Percentiles rank a stretch among this genome's conserved stretches.
phyloP scores from a whole-genome alignment of 2,888 invertebrate genomes.

The Nasonovia ribisnigri region DNA sequence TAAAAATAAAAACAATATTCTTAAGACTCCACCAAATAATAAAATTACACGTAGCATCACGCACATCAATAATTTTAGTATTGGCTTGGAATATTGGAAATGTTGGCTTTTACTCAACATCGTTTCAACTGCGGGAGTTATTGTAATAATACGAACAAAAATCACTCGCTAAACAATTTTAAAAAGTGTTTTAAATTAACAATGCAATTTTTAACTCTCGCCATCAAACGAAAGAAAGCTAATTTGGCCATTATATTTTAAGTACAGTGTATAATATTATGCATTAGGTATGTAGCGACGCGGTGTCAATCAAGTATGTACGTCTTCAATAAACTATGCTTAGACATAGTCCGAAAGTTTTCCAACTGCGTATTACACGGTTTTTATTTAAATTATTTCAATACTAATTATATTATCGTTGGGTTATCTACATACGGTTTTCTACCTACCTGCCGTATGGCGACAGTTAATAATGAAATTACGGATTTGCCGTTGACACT shows the following conservation, averaged over 20 bases:
- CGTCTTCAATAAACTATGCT: neutral
- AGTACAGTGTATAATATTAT: neutral
- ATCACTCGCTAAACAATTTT: neutral
- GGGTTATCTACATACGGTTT: neutral
- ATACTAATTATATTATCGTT: neutral
- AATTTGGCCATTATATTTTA: neutral
- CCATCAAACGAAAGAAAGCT: neutral
- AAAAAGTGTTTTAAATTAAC: neutral
- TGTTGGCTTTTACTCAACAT: neutral
- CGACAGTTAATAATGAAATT: neutral
- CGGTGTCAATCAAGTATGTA: neutral
- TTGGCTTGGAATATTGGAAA: neutral
- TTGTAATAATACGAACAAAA: neutral
- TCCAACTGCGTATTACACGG: neutral
- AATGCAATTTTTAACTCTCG: neutral
- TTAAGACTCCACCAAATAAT: neutral
- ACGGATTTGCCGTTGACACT: neutral
- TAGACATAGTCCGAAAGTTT: neutral
- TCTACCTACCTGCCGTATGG: neutral
- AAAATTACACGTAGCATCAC: neutral
- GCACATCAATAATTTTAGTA: neutral
- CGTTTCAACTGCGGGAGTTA: neutral
- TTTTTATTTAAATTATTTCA: neutral
- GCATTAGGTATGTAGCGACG: neutral
- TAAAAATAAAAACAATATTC: neutral